Percentiles rank a stretch among this genome's conserved stretches.
These are phyloP conservation scores for Parnassius smintheus DNA, from an alignment of 2,888 invertebrate species.

Conservation along the genomic window DNA sequence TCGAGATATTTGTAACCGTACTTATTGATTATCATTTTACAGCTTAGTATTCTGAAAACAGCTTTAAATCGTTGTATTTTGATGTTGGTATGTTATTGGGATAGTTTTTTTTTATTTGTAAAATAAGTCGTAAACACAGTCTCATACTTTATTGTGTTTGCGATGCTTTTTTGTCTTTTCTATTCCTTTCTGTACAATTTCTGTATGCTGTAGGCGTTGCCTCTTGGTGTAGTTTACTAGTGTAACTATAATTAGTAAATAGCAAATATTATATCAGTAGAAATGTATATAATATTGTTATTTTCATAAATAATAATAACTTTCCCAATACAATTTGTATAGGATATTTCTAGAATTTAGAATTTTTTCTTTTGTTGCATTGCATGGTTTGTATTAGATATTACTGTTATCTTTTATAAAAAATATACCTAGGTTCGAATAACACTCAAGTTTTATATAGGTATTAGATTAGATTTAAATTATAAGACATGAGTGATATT, in stretches of 20 bases:
- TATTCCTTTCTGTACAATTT: conserved; percentile 7
- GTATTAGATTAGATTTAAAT: no score
- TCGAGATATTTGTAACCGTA: conserved; percentile 5
- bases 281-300: no score
- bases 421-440: no score
- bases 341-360: no score
- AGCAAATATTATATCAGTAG: no score
- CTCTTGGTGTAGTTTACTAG: conserved; percentile 15
- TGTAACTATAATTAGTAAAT: conserved; percentile 5
- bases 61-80: conserved; percentile 22
- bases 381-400: conserved; percentile 14
- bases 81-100: neutral
- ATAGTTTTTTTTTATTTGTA: conserved; percentile 18
- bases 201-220: conserved; percentile 1
- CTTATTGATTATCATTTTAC: conserved; percentile 1
- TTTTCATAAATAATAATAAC: no score
- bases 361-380: neutral
- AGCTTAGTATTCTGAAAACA: neutral
- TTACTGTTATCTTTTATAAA: no score
- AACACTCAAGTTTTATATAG: no score
- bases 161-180: conserved; percentile 16
- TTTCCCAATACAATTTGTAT: no score
- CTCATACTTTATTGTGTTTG: neutral
- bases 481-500: no score
- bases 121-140: conserved; percentile 12